Evolutionary conservation across 2,113 vertebrate species (phyloP).

Genomic region (Telmatochromis brichardi): DNA sequence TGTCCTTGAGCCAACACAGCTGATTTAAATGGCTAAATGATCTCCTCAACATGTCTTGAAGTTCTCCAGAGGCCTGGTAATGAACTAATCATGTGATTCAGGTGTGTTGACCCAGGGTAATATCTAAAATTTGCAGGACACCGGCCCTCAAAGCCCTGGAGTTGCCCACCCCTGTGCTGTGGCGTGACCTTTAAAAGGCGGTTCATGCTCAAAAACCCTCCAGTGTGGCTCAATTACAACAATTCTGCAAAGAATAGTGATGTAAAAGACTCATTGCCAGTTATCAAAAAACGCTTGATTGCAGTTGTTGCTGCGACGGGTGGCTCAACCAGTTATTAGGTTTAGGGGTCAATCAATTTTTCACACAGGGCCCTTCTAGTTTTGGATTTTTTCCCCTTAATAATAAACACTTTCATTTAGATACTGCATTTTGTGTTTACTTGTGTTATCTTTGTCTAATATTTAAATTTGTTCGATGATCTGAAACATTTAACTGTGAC

Average conservation of each 20-base stretch:
- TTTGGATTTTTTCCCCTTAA: background rate
- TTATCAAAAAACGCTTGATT: background rate
- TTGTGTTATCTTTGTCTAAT: background rate
- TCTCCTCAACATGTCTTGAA: fast-evolving
- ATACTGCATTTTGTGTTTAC: background rate
- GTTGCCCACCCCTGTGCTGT: background rate
- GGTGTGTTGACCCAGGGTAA: background rate
- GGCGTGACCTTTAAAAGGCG: fast-evolving
- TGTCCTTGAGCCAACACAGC: background rate
- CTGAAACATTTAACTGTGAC: background rate
- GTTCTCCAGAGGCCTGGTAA: fast-evolving
- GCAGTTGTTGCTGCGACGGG: background rate
- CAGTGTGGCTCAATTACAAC: background rate
- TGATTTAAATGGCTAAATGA: background rate
- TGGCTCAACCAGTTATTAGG: background rate
- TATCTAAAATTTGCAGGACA: background rate
- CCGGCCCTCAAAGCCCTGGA: fast-evolving
- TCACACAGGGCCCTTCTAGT: background rate
- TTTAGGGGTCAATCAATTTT: background rate
- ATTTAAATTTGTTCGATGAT: background rate
- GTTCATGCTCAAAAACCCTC: background rate
- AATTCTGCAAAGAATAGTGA: background rate
- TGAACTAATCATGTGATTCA: background rate
- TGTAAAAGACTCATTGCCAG: background rate
- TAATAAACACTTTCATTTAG: background rate